Conservation (phyloP, 2,113 vertebrate genomes). For the Mesoclemmys tuberculata region DNA sequence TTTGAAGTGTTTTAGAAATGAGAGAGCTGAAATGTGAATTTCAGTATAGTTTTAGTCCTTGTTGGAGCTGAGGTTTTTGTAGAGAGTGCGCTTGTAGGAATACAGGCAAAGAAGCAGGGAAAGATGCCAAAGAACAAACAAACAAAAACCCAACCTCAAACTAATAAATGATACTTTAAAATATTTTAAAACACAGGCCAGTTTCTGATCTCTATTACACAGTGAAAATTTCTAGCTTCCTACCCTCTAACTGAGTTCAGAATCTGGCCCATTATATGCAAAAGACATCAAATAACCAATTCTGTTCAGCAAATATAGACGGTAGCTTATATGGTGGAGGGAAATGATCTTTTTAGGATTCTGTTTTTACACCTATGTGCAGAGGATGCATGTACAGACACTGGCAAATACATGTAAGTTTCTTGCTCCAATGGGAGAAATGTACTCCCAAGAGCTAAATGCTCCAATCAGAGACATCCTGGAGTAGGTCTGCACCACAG, state of each 20-base stretch:
- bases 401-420: rapidly evolving
- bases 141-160: not conserved
- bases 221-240: not conserved
- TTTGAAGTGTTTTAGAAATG: not conserved
- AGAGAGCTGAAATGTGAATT: not conserved
- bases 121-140: not conserved
- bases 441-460: rapidly evolving
- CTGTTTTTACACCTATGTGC: conserved; percentile 30
- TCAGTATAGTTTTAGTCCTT: not conserved
- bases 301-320: not conserved
- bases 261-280: not conserved
- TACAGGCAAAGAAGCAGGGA: not conserved
- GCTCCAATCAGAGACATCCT: not conserved
- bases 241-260: not conserved
- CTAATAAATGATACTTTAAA: rapidly evolving
- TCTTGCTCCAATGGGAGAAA: not conserved
- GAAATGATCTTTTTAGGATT: not conserved
- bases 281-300: not conserved
- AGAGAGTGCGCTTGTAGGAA: not conserved
- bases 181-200: not conserved
- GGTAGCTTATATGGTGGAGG: not conserved
- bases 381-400: rapidly evolving
- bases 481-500: not conserved
- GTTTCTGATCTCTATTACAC: not conserved
- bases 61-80: not conserved